A percentile compares a stretch with the other conserved stretches of the same genome.
Conservation (phyloP, 1,140 invertebrate species). For the Bombus waltoni region DNA sequence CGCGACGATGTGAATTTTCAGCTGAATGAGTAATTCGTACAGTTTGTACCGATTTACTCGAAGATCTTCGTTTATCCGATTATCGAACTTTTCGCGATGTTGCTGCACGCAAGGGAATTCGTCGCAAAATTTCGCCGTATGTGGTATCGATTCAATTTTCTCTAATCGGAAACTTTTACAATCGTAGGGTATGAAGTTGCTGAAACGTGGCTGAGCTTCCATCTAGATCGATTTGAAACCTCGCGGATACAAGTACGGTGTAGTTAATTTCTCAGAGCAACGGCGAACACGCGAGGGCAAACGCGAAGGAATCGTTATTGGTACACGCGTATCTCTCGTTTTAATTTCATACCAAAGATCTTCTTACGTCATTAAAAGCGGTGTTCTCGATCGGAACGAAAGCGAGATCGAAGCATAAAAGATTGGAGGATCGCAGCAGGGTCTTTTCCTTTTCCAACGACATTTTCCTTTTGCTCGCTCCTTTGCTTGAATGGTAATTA, state of each 20-base stretch:
- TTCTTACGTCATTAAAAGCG: not conserved
- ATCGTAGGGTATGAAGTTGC: too few relatives aligned
- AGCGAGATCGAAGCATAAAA: not conserved
- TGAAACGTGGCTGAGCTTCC: too few relatives aligned
- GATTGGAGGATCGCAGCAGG: not conserved
- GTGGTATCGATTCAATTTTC: not conserved
- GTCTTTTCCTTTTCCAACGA: not conserved
- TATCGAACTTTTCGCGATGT: not conserved
- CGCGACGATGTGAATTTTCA: too few relatives aligned
- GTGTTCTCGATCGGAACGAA: not conserved
- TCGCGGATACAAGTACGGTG: too few relatives aligned
- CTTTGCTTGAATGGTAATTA: conserved; percentile 2
- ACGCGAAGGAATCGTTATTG: too few relatives aligned
- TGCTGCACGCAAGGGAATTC: too few relatives aligned
- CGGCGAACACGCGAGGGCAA: too few relatives aligned
- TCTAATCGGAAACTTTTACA: not conserved
- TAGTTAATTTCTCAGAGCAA: too few relatives aligned
- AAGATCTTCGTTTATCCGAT: not conserved
- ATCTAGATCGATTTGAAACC: too few relatives aligned
- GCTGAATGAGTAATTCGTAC: too few relatives aligned
- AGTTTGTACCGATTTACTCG: not conserved
- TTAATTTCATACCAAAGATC: not conserved
- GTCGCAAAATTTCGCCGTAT: not conserved
- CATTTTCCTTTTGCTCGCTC: not conserved
- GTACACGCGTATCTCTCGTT: too few relatives aligned